Evolutionary conservation across 1,140 invertebrate genomes (phyloP).

Genomic region (Potamilus streckersoni): DNA sequence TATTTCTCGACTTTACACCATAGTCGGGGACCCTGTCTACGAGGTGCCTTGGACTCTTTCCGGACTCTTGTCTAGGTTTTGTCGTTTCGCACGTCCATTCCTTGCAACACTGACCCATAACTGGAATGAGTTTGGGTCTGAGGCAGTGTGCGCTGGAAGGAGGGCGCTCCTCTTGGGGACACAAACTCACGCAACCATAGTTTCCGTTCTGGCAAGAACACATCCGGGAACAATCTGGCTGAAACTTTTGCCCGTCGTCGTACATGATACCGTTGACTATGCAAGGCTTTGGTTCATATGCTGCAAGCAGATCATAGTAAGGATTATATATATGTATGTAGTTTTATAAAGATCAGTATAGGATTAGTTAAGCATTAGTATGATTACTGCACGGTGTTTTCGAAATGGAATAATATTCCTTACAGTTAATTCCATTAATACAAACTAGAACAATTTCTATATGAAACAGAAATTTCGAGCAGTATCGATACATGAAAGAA

Average conservation of each 20-base stretch:
- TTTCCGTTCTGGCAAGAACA: conserved; percentile 78
- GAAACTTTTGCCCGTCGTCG: conserved; percentile 76
- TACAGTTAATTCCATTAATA: neutral
- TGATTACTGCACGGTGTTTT: neutral
- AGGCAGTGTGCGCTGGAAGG: conserved; percentile 72
- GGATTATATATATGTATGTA: neutral
- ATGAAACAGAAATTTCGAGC: neutral
- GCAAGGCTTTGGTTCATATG: conserved; percentile 49
- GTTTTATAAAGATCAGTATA: neutral
- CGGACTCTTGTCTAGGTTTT: neutral
- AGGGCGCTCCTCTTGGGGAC: conserved; percentile 77
- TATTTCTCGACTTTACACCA: too few species aligned
- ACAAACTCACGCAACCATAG: conserved; percentile 79
- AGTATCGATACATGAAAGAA: too few species aligned
- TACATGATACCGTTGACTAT: conserved; percentile 74
- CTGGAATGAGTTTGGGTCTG: conserved; percentile 74
- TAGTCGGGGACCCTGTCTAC: too few species aligned
- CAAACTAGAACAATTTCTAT: conserved; percentile 2
- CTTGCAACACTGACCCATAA: conserved; percentile 78
- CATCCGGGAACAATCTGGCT: conserved; percentile 76
- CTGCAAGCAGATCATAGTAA: conserved; percentile 30
- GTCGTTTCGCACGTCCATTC: conserved; percentile 76
- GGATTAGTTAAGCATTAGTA: neutral
- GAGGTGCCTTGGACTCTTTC: conserved; percentile 21
- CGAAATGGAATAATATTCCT: neutral